These are phyloP conservation scores for Lepidocolaptes lacrymiger DNA, from an alignment of 2,797 vertebrate genomes.

Conservation along the genomic window DNA sequence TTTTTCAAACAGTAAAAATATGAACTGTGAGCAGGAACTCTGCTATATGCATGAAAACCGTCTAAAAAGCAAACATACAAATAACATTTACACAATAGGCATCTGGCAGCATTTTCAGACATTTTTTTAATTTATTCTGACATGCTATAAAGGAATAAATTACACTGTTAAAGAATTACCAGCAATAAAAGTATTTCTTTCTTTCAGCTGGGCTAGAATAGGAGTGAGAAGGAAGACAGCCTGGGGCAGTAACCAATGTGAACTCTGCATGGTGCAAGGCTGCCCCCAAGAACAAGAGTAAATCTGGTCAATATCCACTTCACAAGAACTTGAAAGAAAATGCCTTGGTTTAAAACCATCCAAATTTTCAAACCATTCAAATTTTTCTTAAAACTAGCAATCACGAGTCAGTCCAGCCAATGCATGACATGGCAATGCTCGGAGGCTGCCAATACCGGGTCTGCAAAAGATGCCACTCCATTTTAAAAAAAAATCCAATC, in stretches of 20 bases:
- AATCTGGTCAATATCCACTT: slow-evolving; percentile 75
- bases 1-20: slow-evolving; percentile 46
- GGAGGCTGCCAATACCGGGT: slow-evolving; percentile 12
- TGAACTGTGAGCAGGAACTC: slow-evolving; percentile 53
- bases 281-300: slow-evolving; percentile 72
- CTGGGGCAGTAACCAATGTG: slow-evolving; percentile 65
- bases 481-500: slow-evolving; percentile 29
- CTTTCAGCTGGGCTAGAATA: slow-evolving; percentile 81
- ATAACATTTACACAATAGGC: slow-evolving; percentile 80
- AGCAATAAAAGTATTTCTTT: slow-evolving; percentile 78
- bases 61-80: slow-evolving; percentile 67
- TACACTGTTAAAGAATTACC: slow-evolving; percentile 84
- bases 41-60: slow-evolving; percentile 31
- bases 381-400: slow-evolving; percentile 60
- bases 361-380: slow-evolving; percentile 48
- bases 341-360: slow-evolving; percentile 73
- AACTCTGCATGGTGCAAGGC: slow-evolving; percentile 68
- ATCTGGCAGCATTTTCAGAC: slow-evolving; percentile 79
- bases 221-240: slow-evolving; percentile 71
- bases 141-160: slow-evolving; percentile 90
- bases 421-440: slow-evolving; percentile 43
- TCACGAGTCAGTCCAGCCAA: slow-evolving; percentile 69
- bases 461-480: slow-evolving; percentile 54
- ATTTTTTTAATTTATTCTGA: slow-evolving; percentile 83
- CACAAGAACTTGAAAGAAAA: slow-evolving; percentile 79